These are phyloP conservation scores for Drosophila nigromelanica DNA, from an alignment of 1,140 invertebrate genomes.

Conservation along the genomic window DNA sequence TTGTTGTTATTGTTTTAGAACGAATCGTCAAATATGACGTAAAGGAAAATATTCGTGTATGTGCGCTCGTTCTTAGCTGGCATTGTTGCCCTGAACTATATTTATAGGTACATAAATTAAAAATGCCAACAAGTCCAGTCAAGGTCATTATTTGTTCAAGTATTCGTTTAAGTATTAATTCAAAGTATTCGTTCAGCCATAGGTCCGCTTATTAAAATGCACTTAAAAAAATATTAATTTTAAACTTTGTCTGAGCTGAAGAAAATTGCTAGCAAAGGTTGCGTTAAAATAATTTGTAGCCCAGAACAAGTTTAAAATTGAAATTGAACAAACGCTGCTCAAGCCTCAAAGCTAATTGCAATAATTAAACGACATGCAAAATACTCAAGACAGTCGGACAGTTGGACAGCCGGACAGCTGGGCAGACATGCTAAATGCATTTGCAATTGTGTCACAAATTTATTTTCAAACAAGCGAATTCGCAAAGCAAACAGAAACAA, in stretches of 20 bases:
- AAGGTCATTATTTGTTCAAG: slow-evolving; percentile 53
- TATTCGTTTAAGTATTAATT: slow-evolving; percentile 22
- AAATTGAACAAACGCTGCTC: neutral
- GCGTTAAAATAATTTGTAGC: neutral
- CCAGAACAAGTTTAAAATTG: neutral
- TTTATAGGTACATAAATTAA: slow-evolving; percentile 73
- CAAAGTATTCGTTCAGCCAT: slow-evolving; percentile 5
- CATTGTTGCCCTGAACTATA: slow-evolving; percentile 68
- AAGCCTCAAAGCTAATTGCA: slow-evolving; percentile 16
- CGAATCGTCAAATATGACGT: slow-evolving; percentile 70
- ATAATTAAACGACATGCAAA: slow-evolving; percentile 55
- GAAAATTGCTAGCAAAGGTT: neutral
- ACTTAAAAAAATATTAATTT: slow-evolving; percentile 40
- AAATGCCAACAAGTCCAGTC: slow-evolving; percentile 62
- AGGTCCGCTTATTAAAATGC: slow-evolving; percentile 50
- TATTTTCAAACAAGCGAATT: slow-evolving; percentile 70
- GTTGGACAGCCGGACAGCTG: no score
- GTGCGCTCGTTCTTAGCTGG: slow-evolving; percentile 9
- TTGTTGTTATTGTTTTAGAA: slow-evolving; percentile 57
- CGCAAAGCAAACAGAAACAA: slow-evolving; percentile 27
- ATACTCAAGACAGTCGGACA: slow-evolving; percentile 19
- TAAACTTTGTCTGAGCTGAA: neutral
- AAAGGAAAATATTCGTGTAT: slow-evolving; percentile 45
- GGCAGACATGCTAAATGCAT: slow-evolving; percentile 2
- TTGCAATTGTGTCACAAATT: slow-evolving; percentile 72